Evolutionary conservation across 1,140 invertebrate species (phyloP).

Genomic region (Metaphire vulgaris): DNA sequence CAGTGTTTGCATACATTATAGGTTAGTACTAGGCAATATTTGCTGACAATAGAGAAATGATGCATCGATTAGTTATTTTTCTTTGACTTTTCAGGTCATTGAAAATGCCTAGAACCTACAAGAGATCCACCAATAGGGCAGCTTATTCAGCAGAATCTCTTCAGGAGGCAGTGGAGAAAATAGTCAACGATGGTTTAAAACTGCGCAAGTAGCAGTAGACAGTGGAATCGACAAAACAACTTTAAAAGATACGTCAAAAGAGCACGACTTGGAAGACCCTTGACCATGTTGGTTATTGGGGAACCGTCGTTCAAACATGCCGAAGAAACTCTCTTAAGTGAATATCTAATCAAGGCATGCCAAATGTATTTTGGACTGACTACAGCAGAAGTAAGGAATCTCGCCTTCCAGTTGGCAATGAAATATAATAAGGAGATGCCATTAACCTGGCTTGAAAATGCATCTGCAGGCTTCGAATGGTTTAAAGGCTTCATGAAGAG

Average conservation of each 20-base stretch:
- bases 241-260: not conserved
- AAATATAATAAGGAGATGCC: constrained; percentile 6
- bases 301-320: not conserved
- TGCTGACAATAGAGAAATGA: too few species aligned
- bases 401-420: not conserved
- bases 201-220: not conserved
- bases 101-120: too few species aligned
- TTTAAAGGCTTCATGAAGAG: constrained; percentile 48
- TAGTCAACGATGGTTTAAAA: too few species aligned
- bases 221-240: not conserved
- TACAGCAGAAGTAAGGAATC: not conserved
- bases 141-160: too few species aligned
- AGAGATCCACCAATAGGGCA: too few species aligned
- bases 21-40: too few species aligned
- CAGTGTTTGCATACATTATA: too few species aligned
- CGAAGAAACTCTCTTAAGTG: not conserved
- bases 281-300: not conserved
- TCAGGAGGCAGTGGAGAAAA: too few species aligned
- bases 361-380: not conserved
- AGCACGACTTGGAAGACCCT: not conserved
- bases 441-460: constrained; percentile 4
- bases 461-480: constrained; percentile 52
- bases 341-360: not conserved
- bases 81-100: too few species aligned
- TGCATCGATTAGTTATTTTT: too few species aligned